Percentiles rank a stretch among this genome's conserved stretches.
phyloP scores from a whole-genome alignment of 64 coral and sea anemone species.

The Montipora foliosa region DNA sequence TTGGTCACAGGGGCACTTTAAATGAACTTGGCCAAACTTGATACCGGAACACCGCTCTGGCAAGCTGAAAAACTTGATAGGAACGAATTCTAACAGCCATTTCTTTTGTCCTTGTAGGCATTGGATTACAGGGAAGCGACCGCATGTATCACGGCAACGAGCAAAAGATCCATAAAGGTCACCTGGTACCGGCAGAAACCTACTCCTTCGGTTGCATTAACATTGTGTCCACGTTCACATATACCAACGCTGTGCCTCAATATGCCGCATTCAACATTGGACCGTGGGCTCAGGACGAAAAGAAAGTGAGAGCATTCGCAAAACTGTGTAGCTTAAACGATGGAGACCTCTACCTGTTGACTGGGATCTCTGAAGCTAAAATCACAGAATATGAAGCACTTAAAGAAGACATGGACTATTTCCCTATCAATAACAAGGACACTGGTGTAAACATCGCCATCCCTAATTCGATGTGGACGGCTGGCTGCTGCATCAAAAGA shows the following conservation, averaged over 20 bases:
- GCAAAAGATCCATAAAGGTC: constrained; percentile 25
- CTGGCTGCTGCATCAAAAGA: no score
- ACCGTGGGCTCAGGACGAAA: neutral
- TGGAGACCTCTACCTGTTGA: constrained; percentile 1
- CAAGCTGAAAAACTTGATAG: no score
- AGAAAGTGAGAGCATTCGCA: neutral
- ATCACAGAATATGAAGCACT: neutral
- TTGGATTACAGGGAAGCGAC: neutral
- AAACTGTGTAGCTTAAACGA: neutral
- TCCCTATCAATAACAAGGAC: neutral
- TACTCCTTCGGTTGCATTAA: neutral
- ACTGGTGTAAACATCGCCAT: neutral
- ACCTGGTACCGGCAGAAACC: constrained; percentile 20
- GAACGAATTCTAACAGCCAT: no score
- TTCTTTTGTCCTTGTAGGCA: no score
- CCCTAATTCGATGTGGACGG: no score
- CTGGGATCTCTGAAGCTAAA: neutral
- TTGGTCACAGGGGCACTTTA: no score
- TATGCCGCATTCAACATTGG: constrained; percentile 20
- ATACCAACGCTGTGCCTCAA: constrained; percentile 26
- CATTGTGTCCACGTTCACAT: constrained; percentile 27
- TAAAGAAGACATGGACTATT: neutral
- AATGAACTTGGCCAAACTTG: no score
- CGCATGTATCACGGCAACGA: neutral
- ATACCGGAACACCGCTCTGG: no score